Base-by-base conservation (phyloP, 1,140 invertebrate genomes). In the Oncopeltus fasciatus region DNA sequence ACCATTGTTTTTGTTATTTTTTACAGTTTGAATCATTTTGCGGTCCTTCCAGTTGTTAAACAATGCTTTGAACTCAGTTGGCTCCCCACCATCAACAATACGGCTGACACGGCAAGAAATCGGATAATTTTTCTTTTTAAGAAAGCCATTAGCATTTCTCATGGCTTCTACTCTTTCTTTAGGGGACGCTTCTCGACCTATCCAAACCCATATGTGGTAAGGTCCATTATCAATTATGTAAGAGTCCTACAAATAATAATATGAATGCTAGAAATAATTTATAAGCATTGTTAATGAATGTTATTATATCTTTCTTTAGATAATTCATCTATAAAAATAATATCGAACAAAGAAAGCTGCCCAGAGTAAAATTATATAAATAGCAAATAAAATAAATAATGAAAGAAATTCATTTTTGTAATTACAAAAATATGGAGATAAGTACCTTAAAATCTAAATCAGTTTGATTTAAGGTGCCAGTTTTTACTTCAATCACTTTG, bases 161-260 rank as follows among this genome's bases (percentile, higher is more conserved):
- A 94, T 84, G 1, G 88, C 88, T 75, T 85, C 89, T 24, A 78
- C 76, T 65, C 84, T 79, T 73, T 87, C 88, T 66, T 81, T 84
- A 33, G 74, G 76, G 53, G 75, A 82, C 43, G 87, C 81, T 66
- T 82, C 75, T 70, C 80, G 81, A 0, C 93, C 93, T 8, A 92
- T 85, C 93, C 93, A 97, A 1, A 92, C 85, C 91, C 92, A 96
- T 61, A 95, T 83, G 0, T 90, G 91, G 1, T 86, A 82, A 9
- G 77, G 76, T n/a, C 86, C 87, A 67, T 89, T 88, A 71, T 95
- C 92, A 29, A 96, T 75, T 61, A 96, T 84, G 73, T 85, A 96
- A 0, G 89, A 86, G 66, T 88, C 84, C 84, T 89, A 71, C 46
- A 71, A 71, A 67, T 18, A 49, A 11, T 31, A 33, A 12, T 11